These are phyloP conservation scores for Tineola bisselliella DNA, from an alignment of 2,888 invertebrate species.

Conservation along the genomic window DNA sequence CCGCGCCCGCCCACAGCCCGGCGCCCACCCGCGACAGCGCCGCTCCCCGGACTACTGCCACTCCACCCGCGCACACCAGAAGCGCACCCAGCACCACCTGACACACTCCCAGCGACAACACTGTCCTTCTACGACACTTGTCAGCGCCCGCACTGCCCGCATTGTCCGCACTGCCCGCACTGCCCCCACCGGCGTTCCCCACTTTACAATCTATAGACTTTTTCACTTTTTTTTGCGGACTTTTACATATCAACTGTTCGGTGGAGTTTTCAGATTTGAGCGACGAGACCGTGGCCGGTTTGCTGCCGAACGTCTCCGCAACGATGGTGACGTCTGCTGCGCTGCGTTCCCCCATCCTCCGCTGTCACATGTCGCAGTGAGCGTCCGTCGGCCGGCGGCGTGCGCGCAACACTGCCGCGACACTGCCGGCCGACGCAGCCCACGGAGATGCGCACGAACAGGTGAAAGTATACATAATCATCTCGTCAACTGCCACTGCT, in stretches of 20 bases:
- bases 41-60: conserved; percentile 72
- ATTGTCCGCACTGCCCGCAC: conserved; percentile 27
- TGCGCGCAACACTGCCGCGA: neutral
- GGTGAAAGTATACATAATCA: conserved; percentile 1
- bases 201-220: conserved; percentile 34
- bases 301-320: conserved; percentile 29
- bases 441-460: neutral
- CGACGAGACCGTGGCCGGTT: conserved; percentile 54
- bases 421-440: neutral
- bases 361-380: conserved; percentile 13
- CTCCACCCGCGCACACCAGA: conserved; percentile 71
- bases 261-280: conserved; percentile 65
- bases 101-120: conserved; percentile 62
- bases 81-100: conserved; percentile 72
- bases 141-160: neutral
- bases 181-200: conserved; percentile 50
- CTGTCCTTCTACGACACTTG: conserved; percentile 20
- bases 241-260: conserved; percentile 67
- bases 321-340: conserved; percentile 23
- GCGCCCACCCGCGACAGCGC: conserved; percentile 68
- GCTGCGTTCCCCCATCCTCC: neutral
- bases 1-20: conserved; percentile 74
- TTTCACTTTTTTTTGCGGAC: conserved; percentile 43
- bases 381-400: conserved; percentile 10
- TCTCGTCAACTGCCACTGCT: neutral